Conservation (phyloP, 2,113 vertebrate genomes). For the Eulemur rufifrons region DNA sequence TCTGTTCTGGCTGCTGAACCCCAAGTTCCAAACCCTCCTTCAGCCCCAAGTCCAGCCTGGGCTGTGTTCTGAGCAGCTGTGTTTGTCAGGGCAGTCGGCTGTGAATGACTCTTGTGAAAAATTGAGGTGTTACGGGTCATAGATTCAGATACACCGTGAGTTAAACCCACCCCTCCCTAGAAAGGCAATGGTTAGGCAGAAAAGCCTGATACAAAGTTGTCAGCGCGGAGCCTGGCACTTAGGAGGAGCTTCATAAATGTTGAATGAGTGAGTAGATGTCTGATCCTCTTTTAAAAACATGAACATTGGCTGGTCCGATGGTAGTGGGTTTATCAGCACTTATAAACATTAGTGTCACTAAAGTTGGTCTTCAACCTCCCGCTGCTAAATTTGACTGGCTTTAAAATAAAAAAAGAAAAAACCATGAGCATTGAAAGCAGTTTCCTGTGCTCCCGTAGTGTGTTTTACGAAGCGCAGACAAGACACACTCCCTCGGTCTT, state of each 20-base stretch:
- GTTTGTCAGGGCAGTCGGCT: background rate
- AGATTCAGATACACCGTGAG: background rate
- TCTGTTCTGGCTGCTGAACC: background rate
- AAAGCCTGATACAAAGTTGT: background rate
- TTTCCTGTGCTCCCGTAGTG: background rate
- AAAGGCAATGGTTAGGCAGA: background rate
- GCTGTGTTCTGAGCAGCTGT: background rate
- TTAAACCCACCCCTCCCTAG: background rate
- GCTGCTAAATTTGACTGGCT: too few species aligned
- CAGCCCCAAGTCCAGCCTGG: background rate
- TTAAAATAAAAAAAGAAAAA: background rate
- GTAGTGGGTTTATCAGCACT: too few species aligned
- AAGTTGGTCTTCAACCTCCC: too few species aligned
- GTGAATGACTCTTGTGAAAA: background rate
- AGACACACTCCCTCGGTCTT: background rate
- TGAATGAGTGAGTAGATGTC: background rate
- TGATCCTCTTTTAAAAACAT: slow-evolving; percentile 20
- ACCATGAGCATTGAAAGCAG: background rate
- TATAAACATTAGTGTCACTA: too few species aligned
- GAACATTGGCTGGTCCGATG: background rate
- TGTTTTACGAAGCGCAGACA: background rate
- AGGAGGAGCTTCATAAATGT: background rate
- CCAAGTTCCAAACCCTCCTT: background rate
- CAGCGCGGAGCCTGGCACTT: background rate
- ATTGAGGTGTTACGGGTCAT: background rate